Evolutionary conservation across 1,140 invertebrate genomes (phyloP), one percentile per base, ranked within the genome.

Genomic region (Drosophila novamexicana): DNA sequence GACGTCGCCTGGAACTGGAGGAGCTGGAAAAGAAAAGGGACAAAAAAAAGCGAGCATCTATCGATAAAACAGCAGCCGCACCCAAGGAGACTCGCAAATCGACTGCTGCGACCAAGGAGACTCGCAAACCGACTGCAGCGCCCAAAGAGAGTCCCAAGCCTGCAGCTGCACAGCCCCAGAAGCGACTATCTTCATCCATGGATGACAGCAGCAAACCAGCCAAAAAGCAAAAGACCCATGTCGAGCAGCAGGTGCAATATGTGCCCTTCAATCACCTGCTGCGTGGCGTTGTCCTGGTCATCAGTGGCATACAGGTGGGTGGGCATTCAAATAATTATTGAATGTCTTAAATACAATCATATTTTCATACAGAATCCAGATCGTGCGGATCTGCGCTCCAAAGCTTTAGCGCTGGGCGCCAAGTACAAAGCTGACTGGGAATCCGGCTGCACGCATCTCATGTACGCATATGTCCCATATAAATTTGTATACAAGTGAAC

Each of bases 361-460:
- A 3, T 50, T n/a, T 50, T 14, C 29, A 0, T 59, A 36, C 94
- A 96, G 92, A 97, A 98, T 93, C 97, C 97, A 1, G 93, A 94
- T 72, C 93, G 97, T 47, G 93, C 93, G 2, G 93, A 94, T 53
- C 80, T 98, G 22, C 93, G 97, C 45, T 94, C 94, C 52, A 94
- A 94, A 77, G 97, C 96, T 10, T 49, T 96, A 5, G 94, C 94
- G 63, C 95, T 98, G 95, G 97, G 97, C 4, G 97, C 96, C 1
- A 94, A 93, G 79, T 98, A 97, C 89, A 95, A 94, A 91, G 59
- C 84, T 0, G 70, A 73, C 40, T 89, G 84, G 85, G 74, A 65
- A 22, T 9, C 66, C 7, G 84, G 74, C 6, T 89, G 84, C 53
- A 88, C 85, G 1, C 84, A 88, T 50, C 62, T 88, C 0, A 88